A percentile compares a stretch with the other conserved stretches of the same genome.
These are phyloP conservation scores for Ectropis crepuscularia DNA, from an alignment of 2,888 invertebrate species.

Conservation along the genomic window DNA sequence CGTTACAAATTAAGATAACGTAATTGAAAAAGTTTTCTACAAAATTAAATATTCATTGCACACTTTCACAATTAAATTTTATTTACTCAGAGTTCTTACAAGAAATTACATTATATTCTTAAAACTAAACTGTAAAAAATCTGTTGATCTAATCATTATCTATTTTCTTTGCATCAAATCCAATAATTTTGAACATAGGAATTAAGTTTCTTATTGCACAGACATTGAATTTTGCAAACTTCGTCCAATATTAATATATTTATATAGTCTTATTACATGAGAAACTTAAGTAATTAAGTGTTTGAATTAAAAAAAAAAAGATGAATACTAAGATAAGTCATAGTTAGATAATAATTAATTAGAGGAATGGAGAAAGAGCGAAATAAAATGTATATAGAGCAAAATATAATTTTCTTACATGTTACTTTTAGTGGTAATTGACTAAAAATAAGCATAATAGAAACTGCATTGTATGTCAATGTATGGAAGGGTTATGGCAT, in stretches of 20 bases:
- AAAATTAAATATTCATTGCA: conserved; percentile 37
- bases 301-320: conserved; percentile 4
- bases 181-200: conserved; percentile 9
- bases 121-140: conserved; percentile 64
- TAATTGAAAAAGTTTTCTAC: background rate
- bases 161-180: conserved; percentile 43
- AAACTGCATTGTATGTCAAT: conserved; percentile 55
- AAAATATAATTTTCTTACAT: background rate
- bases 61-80: conserved; percentile 65
- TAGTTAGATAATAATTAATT: conserved; percentile 10
- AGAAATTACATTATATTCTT: conserved; percentile 69
- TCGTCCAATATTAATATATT: background rate
- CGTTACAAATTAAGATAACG: conserved; percentile 7
- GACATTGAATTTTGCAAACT: background rate
- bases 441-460: conserved; percentile 40
- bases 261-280: conserved; percentile 1
- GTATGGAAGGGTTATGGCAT: conserved; percentile 61
- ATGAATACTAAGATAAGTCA: conserved; percentile 6
- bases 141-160: conserved; percentile 43
- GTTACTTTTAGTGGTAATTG: conserved; percentile 16
- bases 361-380: conserved; percentile 19
- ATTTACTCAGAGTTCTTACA: conserved; percentile 74
- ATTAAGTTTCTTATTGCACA: conserved; percentile 3
- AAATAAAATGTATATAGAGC: background rate
- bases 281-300: conserved; percentile 9